Evolutionary conservation across 2,113 vertebrate species (phyloP).

Genomic region (Uria lomvia): DNA sequence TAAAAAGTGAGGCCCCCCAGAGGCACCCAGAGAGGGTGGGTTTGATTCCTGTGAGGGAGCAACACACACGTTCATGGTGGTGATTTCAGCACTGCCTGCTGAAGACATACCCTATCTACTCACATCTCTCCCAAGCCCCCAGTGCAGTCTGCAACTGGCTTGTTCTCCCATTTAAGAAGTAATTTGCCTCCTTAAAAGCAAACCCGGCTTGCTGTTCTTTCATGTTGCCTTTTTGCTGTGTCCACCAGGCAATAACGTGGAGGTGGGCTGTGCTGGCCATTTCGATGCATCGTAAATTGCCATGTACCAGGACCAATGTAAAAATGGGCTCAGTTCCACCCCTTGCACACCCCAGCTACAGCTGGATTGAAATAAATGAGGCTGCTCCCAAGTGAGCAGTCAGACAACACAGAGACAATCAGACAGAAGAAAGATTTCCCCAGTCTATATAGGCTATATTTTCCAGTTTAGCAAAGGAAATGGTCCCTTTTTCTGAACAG

Average conservation of each 20-base stretch:
- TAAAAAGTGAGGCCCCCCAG: background rate
- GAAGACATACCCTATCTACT: background rate
- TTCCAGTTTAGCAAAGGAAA: background rate
- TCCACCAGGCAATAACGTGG: background rate
- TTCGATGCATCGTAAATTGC: too few relatives aligned
- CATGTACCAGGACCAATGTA: background rate
- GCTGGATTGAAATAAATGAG: background rate
- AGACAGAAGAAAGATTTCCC: background rate
- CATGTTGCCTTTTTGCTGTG: background rate
- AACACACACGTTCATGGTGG: background rate
- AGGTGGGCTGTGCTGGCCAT: background rate
- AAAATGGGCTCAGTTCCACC: background rate
- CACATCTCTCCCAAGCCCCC: background rate
- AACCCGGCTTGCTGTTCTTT: background rate
- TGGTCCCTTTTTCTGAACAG: background rate
- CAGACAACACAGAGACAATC: accelerated
- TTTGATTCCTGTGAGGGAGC: background rate
- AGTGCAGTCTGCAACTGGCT: background rate
- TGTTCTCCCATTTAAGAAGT: background rate
- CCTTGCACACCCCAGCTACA: accelerated
- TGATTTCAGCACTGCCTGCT: background rate
- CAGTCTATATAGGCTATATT: background rate
- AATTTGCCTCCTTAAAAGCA: background rate
- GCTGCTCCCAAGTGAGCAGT: background rate
- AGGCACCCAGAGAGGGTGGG: accelerated